Conservation (phyloP, 2,113 vertebrate genomes). For the Athene noctua region DNA sequence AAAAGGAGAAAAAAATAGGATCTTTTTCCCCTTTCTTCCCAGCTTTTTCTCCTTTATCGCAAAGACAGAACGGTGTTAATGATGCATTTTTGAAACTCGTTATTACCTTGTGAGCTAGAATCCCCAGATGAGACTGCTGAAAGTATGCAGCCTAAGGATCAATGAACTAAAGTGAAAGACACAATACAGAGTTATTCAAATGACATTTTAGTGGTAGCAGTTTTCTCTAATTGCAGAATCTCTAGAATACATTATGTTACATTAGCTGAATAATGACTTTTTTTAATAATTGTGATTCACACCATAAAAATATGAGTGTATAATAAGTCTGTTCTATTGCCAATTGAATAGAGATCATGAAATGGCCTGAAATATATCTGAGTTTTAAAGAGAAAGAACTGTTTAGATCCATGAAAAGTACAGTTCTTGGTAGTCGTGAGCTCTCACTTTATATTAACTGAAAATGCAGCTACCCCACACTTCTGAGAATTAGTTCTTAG, state of each 20-base stretch:
- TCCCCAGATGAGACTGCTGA: neutral
- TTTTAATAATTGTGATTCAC: neutral
- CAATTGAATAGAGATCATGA: neutral
- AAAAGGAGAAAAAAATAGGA: neutral
- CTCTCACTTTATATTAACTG: neutral
- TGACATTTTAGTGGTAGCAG: neutral
- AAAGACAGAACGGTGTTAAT: neutral
- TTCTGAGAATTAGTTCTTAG: neutral
- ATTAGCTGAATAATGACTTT: neutral
- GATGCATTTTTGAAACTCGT: neutral
- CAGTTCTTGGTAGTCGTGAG: neutral
- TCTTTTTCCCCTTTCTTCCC: neutral
- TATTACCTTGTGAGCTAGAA: neutral
- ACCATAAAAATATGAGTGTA: neutral
- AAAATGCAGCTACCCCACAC: neutral
- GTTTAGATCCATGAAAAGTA: neutral
- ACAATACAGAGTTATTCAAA: neutral
- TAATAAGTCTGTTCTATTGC: neutral
- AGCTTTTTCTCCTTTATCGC: neutral
- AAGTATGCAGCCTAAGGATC: neutral
- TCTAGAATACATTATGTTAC: neutral
- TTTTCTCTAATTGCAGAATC: neutral
- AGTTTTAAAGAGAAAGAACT: neutral
- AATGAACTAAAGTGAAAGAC: neutral
- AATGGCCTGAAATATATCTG: neutral